A percentile compares a stretch with the other conserved stretches of the same genome.
Conservation (phyloP, 2,113 vertebrate genomes). For the Lepisosteus osseus region DNA sequence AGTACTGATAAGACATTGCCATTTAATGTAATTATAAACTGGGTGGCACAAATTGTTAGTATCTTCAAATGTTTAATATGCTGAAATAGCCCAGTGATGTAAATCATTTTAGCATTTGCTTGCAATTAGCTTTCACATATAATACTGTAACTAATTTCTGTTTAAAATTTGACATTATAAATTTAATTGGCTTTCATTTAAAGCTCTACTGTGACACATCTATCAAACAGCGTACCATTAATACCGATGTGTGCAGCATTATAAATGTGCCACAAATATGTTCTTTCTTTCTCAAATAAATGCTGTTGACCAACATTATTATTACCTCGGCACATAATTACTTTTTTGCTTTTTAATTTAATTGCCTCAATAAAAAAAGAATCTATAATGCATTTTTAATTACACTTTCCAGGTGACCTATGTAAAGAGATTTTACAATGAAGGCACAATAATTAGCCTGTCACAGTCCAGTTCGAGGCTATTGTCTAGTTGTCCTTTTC, state of each 20-base stretch:
- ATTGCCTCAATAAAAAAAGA: constrained; percentile 96
- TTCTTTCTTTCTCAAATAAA: constrained; percentile 85
- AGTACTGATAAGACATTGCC: constrained; percentile 67
- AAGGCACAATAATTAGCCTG: constrained; percentile 94
- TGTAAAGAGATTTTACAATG: constrained; percentile 95
- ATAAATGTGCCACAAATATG: constrained; percentile 80
- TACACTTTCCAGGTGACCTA: constrained; percentile 96
- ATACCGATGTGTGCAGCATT: constrained; percentile 66
- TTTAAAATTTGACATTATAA: constrained; percentile 95
- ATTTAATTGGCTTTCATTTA: constrained; percentile 89
- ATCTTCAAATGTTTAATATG: constrained; percentile 66
- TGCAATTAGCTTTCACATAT: constrained; percentile 62
- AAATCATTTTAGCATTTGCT: constrained; percentile 64
- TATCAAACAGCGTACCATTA: constrained; percentile 83
- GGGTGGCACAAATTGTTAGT: constrained; percentile 62
- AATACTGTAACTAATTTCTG: constrained; percentile 78
- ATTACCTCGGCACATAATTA: constrained; percentile 90
- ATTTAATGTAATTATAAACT: constrained; percentile 77
- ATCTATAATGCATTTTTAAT: constrained; percentile 98
- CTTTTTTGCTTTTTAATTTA: constrained; percentile 95
- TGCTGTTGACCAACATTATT: constrained; percentile 97
- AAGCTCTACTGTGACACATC: constrained; percentile 82
- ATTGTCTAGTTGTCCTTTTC: constrained; percentile 90
- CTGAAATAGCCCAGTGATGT: constrained; percentile 61
- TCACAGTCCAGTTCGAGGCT: constrained; percentile 91